Conservation (phyloP, 2,113 vertebrate genomes). For the Proteles cristata region DNA sequence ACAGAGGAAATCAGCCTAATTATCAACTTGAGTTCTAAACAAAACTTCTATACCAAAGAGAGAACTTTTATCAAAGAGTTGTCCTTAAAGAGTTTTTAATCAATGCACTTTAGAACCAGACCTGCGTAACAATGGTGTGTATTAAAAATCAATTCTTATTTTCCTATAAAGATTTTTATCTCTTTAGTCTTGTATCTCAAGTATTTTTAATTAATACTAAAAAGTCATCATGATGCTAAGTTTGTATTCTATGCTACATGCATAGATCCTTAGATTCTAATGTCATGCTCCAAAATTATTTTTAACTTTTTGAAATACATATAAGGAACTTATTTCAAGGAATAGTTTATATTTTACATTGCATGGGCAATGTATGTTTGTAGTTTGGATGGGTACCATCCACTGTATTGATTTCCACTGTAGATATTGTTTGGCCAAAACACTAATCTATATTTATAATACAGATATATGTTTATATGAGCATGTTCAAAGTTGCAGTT, state of each 20-base stretch:
- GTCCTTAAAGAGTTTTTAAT: conserved; percentile 54
- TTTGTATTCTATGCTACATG: neutral
- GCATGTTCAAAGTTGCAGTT: neutral
- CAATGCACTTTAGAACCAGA: conserved; percentile 54
- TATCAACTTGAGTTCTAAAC: conserved; percentile 22
- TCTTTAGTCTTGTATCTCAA: conserved; percentile 68
- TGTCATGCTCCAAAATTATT: neutral
- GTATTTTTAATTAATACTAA: conserved; percentile 66
- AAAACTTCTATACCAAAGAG: conserved; percentile 33
- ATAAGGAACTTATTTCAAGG: neutral
- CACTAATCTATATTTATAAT: neutral
- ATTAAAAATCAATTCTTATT: conserved; percentile 76
- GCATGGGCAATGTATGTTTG: neutral
- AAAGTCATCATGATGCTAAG: conserved; percentile 50
- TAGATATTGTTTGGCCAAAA: neutral
- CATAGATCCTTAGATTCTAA: neutral
- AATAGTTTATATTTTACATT: neutral
- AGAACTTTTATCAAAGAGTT: conserved; percentile 49
- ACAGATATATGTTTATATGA: neutral
- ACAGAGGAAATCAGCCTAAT: conserved; percentile 23
- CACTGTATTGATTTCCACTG: neutral
- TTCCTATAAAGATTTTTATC: conserved; percentile 70
- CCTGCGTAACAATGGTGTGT: conserved; percentile 52
- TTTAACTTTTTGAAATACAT: conserved; percentile 26
- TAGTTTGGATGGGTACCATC: neutral